phyloP scores from a whole-genome alignment of 2,113 vertebrate species.

The Procavia capensis region DNA sequence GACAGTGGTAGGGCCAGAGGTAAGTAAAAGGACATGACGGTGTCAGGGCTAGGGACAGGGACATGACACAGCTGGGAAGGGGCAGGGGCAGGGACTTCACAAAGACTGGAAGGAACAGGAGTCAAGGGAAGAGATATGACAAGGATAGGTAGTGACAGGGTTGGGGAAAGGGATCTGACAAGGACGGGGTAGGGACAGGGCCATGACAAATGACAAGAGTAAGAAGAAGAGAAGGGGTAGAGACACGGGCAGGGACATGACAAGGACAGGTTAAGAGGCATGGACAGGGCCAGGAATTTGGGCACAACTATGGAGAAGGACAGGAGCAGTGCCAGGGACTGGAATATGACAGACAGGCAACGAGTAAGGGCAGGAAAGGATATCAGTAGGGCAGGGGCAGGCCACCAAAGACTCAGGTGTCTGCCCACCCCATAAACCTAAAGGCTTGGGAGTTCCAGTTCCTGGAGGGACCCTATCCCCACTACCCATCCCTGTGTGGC shows the following conservation, averaged over 20 bases:
- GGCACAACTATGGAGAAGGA: not conserved
- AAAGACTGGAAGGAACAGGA: too few relatives aligned
- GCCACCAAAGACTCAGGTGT: not conserved
- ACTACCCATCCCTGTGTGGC: accelerated
- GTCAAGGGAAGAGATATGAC: not conserved
- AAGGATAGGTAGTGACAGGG: not conserved
- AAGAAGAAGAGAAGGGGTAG: not conserved
- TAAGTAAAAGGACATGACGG: too few relatives aligned
- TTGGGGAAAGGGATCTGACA: not conserved
- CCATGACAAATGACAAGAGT: accelerated
- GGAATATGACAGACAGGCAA: not conserved
- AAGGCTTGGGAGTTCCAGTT: too few relatives aligned
- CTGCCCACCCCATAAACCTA: not conserved
- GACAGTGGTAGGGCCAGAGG: too few relatives aligned
- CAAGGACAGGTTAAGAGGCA: too few relatives aligned
- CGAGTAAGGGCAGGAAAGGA: accelerated
- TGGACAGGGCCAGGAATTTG: not conserved
- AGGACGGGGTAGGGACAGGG: not conserved
- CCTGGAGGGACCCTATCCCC: not conserved
- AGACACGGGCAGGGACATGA: not conserved
- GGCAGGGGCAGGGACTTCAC: too few relatives aligned
- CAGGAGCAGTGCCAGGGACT: not conserved
- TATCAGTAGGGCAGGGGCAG: not conserved
- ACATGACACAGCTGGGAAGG: too few relatives aligned
- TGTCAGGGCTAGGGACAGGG: too few relatives aligned